These are phyloP conservation scores for Nomada hirtipes DNA, from an alignment of 2,888 invertebrate genomes.

Conservation along the genomic window DNA sequence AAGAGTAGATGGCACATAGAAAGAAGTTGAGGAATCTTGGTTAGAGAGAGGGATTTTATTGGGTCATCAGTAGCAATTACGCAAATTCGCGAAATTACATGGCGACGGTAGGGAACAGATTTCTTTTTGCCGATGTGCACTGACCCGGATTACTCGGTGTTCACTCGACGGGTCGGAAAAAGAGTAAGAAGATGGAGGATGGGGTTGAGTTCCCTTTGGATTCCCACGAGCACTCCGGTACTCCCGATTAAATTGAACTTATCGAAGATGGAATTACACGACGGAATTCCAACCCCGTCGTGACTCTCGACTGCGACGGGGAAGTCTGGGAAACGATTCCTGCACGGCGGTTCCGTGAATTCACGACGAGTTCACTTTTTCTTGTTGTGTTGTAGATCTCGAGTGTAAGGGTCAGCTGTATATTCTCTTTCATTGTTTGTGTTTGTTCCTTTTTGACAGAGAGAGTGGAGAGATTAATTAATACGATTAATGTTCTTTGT, in stretches of 20 bases:
- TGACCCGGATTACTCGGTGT: conserved; percentile 53
- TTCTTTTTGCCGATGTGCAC: conserved; percentile 58
- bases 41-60: conserved; percentile 36
- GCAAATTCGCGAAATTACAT: conserved; percentile 70
- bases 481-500: too few species aligned
- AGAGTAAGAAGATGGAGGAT: neutral
- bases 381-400: too few species aligned
- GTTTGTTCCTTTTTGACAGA: too few species aligned
- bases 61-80: conserved; percentile 67
- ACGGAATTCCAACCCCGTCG: neutral
- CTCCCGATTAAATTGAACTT: conserved; percentile 49
- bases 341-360: neutral
- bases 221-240: neutral
- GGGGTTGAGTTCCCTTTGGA: conserved; percentile 4
- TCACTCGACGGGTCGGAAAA: conserved; percentile 26
- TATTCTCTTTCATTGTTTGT: too few species aligned
- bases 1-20: neutral
- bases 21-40: conserved; percentile 13
- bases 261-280: conserved; percentile 18
- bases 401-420: too few species aligned
- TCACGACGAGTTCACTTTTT: neutral
- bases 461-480: too few species aligned
- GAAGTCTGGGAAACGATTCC: conserved; percentile 12
- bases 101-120: conserved; percentile 24
- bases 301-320: neutral